Evolutionary conservation across 1,140 invertebrate species (phyloP), one percentile per base, ranked within the genome.

Genomic region (Centruroides vittatus): DNA sequence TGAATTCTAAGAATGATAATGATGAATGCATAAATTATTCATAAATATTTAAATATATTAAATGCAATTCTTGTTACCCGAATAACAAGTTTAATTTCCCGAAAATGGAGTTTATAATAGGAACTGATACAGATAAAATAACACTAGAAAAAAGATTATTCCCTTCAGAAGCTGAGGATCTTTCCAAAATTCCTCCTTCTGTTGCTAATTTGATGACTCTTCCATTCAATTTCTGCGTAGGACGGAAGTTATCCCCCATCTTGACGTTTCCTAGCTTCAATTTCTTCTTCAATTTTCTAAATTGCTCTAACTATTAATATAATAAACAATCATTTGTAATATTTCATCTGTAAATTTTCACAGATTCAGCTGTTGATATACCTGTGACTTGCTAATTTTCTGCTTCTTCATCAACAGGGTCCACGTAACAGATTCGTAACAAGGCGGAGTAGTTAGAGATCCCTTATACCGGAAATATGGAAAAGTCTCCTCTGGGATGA

Each of bases 371-470:
- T 41, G 5, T 41, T 41, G 5, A 41, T 13, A 10, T 73, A 91
- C 89, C 82, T 93, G 89, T 51, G 81, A 71, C 61, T 82, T 81
- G 1, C 87, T 85, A 59, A 93, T 75, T 46, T 78, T 73, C 12
- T 88, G 81, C 1, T 84, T 82, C 60, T 85, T 76, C 62, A 82
- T 82, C 67, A 90, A 89, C 67, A 94, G 82, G n/a, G 93, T 84
- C 91, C 92, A 96, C 2, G 82, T 85, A 5, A 94, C 91, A 4
- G 85, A 80, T 77, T 95, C 90, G 6, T 81, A 81, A 68, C 92
- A 95, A 0, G 89, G 89, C 3, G 93, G 92, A 4, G 91, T 94
- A 0, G 93, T 95, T 47, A 95, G 72, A 4, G 90, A 94, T 1
- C 93, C 92, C 41, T 81, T 78, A 72, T 95, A 96, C 2, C 84